Percentiles rank a stretch among this genome's conserved stretches.
Evolutionary conservation across 2,888 invertebrate genomes (phyloP).

Genomic region (Orthonevra nobilis): DNA sequence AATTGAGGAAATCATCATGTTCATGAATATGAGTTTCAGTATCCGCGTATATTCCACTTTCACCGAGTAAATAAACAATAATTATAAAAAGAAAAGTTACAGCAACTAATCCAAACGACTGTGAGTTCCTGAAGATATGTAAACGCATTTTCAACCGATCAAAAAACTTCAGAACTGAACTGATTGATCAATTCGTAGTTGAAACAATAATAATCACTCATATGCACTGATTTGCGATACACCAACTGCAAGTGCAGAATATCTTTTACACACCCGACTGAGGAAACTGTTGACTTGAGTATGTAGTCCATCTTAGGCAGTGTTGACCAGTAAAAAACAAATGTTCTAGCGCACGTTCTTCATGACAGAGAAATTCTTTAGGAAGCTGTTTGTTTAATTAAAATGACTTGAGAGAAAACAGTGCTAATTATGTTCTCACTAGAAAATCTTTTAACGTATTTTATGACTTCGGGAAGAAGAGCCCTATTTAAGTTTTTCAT

Average conservation of each 20-base stretch:
- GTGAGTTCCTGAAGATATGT: neutral
- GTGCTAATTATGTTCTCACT: constrained; percentile 29
- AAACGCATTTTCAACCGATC: constrained; percentile 2
- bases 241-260: neutral
- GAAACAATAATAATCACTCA: no score
- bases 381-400: constrained; percentile 26
- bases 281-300: constrained; percentile 22
- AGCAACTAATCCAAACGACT: neutral
- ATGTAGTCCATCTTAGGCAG: constrained; percentile 11
- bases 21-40: neutral
- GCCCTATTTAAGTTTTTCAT: neutral
- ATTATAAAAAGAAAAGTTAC: neutral
- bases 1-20: neutral
- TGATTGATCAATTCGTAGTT: no score
- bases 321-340: neutral
- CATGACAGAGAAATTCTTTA: neutral
- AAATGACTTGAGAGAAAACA: constrained; percentile 42
- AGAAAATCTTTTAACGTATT: no score
- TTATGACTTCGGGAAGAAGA: neutral
- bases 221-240: neutral
- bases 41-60: neutral
- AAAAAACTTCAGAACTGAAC: neutral
- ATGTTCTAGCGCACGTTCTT: neutral
- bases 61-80: neutral
- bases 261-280: constrained; percentile 9